Conservation (phyloP, 2,888 invertebrate genomes). For the Andrena chrysosceles region DNA sequence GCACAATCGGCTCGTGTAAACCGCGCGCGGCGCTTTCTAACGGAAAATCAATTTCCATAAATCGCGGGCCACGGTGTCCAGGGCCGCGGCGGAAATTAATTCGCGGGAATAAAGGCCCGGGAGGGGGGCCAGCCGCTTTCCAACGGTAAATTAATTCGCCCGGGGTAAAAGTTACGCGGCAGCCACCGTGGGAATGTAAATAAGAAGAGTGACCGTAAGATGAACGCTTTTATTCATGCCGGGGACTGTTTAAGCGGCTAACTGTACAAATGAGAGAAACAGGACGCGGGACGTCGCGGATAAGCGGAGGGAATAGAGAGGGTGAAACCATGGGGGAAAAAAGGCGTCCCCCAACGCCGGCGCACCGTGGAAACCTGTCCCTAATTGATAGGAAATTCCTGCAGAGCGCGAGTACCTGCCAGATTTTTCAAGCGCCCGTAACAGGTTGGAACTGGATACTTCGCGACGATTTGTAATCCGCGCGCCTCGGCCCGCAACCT, state of each 20-base stretch:
- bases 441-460: conserved; percentile 81
- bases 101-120: conserved; percentile 14
- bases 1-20: neutral
- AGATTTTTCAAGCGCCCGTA: conserved; percentile 78
- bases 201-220: conserved; percentile 59
- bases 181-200: conserved; percentile 62
- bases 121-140: conserved; percentile 16
- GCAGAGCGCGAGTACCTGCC: conserved; percentile 68
- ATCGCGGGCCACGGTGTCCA: conserved; percentile 21
- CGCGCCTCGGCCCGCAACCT: conserved; percentile 51
- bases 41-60: conserved; percentile 53
- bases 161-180: conserved; percentile 36
- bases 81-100: conserved; percentile 25
- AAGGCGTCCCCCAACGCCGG: conserved; percentile 52
- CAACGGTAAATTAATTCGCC: conserved; percentile 57
- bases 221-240: conserved; percentile 61
- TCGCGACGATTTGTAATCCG: conserved; percentile 80
- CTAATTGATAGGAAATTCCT: conserved; percentile 84
- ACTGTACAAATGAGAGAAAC: conserved; percentile 79
- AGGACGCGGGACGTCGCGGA: conserved; percentile 74
- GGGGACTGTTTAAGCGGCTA: conserved; percentile 72
- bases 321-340: conserved; percentile 52
- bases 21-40: conserved; percentile 12
- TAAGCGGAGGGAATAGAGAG: conserved; percentile 45
- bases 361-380: conserved; percentile 80